These are phyloP conservation scores for Lepetodrilus schrolli DNA, from an alignment of 2,888 invertebrate species.

Conservation along the genomic window DNA sequence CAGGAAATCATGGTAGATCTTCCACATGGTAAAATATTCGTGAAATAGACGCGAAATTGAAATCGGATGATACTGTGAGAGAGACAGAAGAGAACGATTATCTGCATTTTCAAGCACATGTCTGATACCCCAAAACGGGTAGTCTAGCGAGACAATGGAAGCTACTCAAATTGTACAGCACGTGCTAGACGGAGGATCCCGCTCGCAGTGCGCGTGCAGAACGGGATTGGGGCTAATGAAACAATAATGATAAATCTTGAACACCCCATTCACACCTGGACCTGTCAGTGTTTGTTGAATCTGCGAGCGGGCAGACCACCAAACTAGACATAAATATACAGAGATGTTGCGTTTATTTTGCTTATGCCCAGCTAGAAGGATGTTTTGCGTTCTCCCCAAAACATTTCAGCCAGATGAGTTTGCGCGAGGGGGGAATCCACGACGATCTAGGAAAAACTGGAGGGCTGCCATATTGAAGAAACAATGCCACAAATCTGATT, in stretches of 20 bases:
- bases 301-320: conserved; percentile 29
- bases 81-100: conserved; percentile 8
- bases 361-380: conserved; percentile 28
- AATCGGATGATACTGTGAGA: background rate
- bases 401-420: conserved; percentile 26
- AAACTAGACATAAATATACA: conserved; percentile 33
- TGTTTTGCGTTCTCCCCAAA: conserved; percentile 32
- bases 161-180: background rate
- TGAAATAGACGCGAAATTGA: conserved; percentile 16
- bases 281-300: conserved; percentile 28
- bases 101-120: background rate
- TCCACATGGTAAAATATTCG: conserved; percentile 10
- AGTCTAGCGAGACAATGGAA: background rate
- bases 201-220: background rate
- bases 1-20: conserved; percentile 15
- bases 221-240: conserved; percentile 34
- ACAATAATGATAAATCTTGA: conserved; percentile 35
- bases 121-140: background rate
- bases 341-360: conserved; percentile 32
- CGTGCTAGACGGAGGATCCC: conserved; percentile 1
- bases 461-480: background rate
- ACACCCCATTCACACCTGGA: conserved; percentile 23
- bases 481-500: conserved; percentile 27
- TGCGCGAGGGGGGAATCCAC: background rate
- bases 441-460: background rate